Percentiles rank a stretch among this genome's conserved stretches.
These are phyloP conservation scores for Anneissia japonica DNA, from an alignment of 35 echinoderm and acorn worm genomes.

Conservation along the genomic window DNA sequence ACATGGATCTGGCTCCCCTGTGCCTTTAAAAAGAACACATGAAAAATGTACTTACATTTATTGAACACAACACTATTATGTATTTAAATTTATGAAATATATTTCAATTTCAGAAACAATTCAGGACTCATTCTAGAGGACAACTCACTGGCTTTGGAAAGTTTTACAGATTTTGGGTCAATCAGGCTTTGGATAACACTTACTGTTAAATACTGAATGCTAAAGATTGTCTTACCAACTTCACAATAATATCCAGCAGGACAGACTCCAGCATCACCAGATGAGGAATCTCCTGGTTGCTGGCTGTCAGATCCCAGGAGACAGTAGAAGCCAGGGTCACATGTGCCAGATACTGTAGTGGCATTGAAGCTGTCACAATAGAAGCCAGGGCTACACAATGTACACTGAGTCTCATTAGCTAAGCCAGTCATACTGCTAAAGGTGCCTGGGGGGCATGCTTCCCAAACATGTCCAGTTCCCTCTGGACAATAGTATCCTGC, in stretches of 20 bases:
- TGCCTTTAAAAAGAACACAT: conserved; percentile 36
- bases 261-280: conserved; percentile 78
- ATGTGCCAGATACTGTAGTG: conserved; percentile 56
- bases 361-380: conserved; percentile 82
- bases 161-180: no score
- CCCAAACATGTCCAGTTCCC: conserved; percentile 90
- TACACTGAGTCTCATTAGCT: conserved; percentile 82
- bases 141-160: no score
- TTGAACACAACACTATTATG: no score
- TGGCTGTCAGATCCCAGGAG: conserved; percentile 65
- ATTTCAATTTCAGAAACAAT: no score
- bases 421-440: conserved; percentile 77
- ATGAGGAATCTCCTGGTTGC: conserved; percentile 45
- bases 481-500: conserved; percentile 94
- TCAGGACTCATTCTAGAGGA: no score
- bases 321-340: conserved; percentile 82
- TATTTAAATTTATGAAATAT: no score
- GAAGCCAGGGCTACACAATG: conserved; percentile 63
- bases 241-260: conserved; percentile 80
- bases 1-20: conserved; percentile 79
- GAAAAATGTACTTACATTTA: no score
- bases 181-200: no score
- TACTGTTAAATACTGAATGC: no score
- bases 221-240: conserved; percentile 53
- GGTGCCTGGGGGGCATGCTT: conserved; percentile 76